Evolutionary conservation across 2,113 vertebrate genomes (phyloP).

Genomic region (Mugil cephalus): DNA sequence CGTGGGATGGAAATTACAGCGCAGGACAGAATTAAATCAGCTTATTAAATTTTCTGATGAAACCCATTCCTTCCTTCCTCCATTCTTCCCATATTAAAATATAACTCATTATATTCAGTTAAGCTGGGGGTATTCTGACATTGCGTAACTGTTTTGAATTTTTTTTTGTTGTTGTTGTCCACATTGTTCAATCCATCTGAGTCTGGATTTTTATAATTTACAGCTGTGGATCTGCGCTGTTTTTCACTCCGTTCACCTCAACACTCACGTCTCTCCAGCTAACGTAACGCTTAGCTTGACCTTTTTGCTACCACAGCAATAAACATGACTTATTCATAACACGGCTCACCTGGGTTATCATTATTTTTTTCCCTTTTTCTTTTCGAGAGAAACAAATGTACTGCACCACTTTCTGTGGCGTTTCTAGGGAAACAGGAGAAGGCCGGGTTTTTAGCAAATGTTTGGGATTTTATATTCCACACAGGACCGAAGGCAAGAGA

Average conservation of each 20-base stretch:
- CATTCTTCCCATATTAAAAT: slow-evolving; percentile 27
- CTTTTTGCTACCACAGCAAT: slow-evolving; percentile 10
- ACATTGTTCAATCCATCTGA: slow-evolving; percentile 14
- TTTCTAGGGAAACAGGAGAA: slow-evolving; percentile 50
- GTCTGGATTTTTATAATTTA: not conserved
- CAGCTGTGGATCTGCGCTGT: not conserved
- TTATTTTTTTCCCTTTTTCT: no score
- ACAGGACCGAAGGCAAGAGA: slow-evolving; percentile 47
- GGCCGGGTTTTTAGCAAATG: slow-evolving; percentile 12
- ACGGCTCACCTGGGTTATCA: slow-evolving; percentile 36
- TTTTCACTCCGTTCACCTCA: not conserved
- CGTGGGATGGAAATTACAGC: slow-evolving; percentile 48
- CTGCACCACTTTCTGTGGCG: slow-evolving; percentile 36
- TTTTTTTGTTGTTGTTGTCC: slow-evolving; percentile 1
- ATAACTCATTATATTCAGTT: slow-evolving; percentile 6
- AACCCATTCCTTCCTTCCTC: slow-evolving; percentile 15
- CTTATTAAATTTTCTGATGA: slow-evolving; percentile 44
- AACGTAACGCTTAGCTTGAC: slow-evolving; percentile 16
- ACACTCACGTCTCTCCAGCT: not conserved
- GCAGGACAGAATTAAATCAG: slow-evolving; percentile 42
- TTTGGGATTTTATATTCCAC: slow-evolving; percentile 60
- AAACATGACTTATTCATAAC: slow-evolving; percentile 63
- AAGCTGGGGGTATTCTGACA: slow-evolving; percentile 8
- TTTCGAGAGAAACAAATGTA: slow-evolving; percentile 31
- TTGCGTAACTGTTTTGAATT: not conserved